A percentile compares a stretch with the other conserved stretches of the same genome.
phyloP scores from a whole-genome alignment of 2,113 vertebrate genomes.

The Silurus meridionalis region DNA sequence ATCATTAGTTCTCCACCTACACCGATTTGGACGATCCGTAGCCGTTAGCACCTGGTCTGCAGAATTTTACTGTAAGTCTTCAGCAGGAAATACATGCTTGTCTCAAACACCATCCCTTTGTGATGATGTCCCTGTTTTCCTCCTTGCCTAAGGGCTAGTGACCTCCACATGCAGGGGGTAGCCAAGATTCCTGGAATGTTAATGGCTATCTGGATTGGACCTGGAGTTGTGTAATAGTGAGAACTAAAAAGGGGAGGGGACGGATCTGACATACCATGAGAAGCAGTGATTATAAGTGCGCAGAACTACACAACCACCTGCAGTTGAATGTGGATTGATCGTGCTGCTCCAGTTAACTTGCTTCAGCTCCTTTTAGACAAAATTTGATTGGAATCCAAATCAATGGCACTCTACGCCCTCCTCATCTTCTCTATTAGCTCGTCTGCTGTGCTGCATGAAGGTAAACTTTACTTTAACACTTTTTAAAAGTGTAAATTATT shows the following conservation, averaged over 20 bases:
- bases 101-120: neutral
- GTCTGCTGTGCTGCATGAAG: constrained; percentile 53
- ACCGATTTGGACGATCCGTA: neutral
- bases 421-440: constrained; percentile 59
- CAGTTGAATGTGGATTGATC: constrained; percentile 27
- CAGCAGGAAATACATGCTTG: neutral
- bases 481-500: neutral
- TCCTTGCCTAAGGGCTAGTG: constrained; percentile 24
- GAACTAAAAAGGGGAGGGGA: constrained; percentile 44
- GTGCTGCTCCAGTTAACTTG: constrained; percentile 4
- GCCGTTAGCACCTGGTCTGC: neutral
- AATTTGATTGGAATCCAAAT: constrained; percentile 33
- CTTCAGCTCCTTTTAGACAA: neutral
- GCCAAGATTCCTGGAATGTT: constrained; percentile 63
- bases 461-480: constrained; percentile 29
- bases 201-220: constrained; percentile 37
- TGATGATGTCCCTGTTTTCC: constrained; percentile 7
- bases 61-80: neutral
- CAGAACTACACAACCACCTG: constrained; percentile 63
- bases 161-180: constrained; percentile 24
- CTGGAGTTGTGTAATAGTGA: constrained; percentile 49
- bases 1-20: neutral
- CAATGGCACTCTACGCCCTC: constrained; percentile 56
- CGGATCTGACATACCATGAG: constrained; percentile 59
- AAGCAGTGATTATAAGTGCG: constrained; percentile 54